These are phyloP conservation scores for Patella pellucida DNA, from an alignment of 2,888 invertebrate genomes.

Conservation along the genomic window DNA sequence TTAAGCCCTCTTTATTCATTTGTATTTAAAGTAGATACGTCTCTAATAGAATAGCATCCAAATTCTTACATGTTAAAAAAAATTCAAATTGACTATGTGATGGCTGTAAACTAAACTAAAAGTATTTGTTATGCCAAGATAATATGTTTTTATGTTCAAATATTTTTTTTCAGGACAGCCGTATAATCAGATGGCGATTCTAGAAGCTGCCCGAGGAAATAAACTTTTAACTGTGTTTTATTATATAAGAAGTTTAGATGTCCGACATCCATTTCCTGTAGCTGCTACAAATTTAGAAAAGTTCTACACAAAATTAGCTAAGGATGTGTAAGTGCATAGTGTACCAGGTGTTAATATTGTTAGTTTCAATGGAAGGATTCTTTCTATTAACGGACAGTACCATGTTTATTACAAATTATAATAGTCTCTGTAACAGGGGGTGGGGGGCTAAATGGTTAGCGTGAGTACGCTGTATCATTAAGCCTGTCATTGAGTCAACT, in stretches of 20 bases:
- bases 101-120: background rate
- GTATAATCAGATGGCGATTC: conserved; percentile 87
- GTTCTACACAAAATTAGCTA: conserved; percentile 75
- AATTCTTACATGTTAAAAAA: no score
- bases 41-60: no score
- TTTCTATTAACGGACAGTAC: no score
- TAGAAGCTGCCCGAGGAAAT: conserved; percentile 84
- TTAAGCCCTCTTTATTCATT: no score
- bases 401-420: no score
- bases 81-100: background rate
- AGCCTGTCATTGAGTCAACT: no score
- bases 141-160: background rate
- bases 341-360: no score
- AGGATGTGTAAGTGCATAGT: conserved; percentile 63
- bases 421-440: no score
- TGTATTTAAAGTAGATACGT: no score
- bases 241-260: conserved; percentile 86
- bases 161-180: conserved; percentile 80
- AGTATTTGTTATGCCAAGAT: background rate
- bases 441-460: no score
- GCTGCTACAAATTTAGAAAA: conserved; percentile 85
- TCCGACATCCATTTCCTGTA: conserved; percentile 87
- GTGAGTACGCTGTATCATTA: no score
- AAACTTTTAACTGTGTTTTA: conserved; percentile 87
- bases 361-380: no score